A percentile compares a stretch with the other conserved stretches of the same genome.
phyloP scores from a whole-genome alignment of 1,140 invertebrate genomes.

The Anagrus nilaparvatae region DNA sequence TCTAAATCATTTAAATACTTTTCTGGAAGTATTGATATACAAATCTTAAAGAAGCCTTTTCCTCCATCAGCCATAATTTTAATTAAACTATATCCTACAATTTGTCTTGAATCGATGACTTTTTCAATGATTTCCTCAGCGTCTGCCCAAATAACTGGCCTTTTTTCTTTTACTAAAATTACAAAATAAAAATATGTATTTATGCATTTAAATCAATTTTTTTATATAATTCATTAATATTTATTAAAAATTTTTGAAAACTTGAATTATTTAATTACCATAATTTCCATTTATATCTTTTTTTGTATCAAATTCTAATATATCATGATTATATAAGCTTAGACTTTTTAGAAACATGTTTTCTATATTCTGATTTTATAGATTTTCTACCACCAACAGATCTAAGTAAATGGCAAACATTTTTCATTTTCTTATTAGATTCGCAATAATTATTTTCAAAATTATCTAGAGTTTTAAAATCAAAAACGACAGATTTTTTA shows the following conservation, averaged over 20 bases:
- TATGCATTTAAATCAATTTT: too few species aligned
- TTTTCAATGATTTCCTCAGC: constrained; percentile 1
- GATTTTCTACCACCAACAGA: neutral
- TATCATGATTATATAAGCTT: neutral
- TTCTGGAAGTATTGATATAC: constrained; percentile 2
- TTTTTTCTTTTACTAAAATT: neutral
- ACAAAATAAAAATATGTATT: too few species aligned
- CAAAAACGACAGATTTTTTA: neutral
- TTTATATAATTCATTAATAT: too few species aligned
- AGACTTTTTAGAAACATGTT: constrained; percentile 1
- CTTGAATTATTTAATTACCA: too few species aligned
- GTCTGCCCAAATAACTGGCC: too few species aligned
- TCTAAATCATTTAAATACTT: neutral
- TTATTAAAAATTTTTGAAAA: too few species aligned
- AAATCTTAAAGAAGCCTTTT: constrained; percentile 6
- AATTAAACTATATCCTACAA: too few species aligned
- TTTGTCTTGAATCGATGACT: neutral
- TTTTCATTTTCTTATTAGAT: too few species aligned
- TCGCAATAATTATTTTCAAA: neutral
- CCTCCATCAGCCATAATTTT: too few species aligned
- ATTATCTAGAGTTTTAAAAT: neutral
- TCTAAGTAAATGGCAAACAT: neutral
- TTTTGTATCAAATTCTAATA: neutral
- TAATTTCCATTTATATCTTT: neutral
- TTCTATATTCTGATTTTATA: neutral